Percentiles rank a stretch among this genome's conserved stretches.
Evolutionary conservation across 2,888 invertebrate genomes (phyloP).

Genomic region (Hecatera dysodea): DNA sequence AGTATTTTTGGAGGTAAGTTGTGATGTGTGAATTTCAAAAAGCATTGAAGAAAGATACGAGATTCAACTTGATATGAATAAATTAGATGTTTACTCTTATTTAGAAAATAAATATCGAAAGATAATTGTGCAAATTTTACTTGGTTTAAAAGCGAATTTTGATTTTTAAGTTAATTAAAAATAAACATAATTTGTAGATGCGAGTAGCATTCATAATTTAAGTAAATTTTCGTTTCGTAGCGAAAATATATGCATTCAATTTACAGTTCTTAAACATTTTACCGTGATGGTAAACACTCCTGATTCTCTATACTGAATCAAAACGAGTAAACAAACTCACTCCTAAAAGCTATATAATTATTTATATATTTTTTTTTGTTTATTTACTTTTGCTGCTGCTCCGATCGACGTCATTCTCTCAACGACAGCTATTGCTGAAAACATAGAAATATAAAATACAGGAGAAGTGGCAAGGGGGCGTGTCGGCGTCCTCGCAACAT

Average conservation of each 20-base stretch:
- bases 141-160: too few relatives aligned
- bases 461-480: too few relatives aligned
- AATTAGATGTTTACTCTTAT: background rate
- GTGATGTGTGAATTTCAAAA: background rate
- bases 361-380: too few relatives aligned
- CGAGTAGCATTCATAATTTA: background rate
- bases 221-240: background rate
- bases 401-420: too few relatives aligned
- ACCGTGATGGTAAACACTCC: background rate
- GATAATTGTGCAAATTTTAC: background rate
- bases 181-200: too few relatives aligned
- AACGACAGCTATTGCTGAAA: too few relatives aligned
- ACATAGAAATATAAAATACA: too few relatives aligned
- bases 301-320: conserved; percentile 15
- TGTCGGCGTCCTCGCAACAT: too few relatives aligned
- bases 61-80: too few relatives aligned
- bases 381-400: too few relatives aligned
- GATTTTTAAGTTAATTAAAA: too few relatives aligned
- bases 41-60: background rate
- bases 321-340: conserved; percentile 30
- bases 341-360: background rate
- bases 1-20: background rate
- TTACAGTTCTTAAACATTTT: background rate
- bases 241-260: background rate
- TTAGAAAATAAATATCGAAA: background rate